These are phyloP conservation scores for Mandrillus leucophaeus DNA, from an alignment of 2,113 vertebrate species.

Conservation along the genomic window DNA sequence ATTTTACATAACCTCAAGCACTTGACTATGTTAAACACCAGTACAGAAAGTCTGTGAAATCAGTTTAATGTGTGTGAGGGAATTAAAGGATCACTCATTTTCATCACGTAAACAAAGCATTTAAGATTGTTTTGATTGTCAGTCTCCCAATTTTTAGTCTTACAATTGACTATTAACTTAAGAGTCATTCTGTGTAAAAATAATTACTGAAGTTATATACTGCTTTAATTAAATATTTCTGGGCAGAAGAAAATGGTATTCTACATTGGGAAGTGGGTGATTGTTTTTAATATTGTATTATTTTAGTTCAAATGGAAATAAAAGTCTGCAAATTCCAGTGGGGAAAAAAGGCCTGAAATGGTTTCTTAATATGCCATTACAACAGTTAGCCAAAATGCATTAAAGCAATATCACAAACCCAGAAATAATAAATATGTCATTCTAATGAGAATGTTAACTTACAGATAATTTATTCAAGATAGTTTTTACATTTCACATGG, in stretches of 20 bases:
- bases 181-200: conserved; percentile 64
- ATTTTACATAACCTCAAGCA: conserved; percentile 76
- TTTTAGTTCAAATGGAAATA: conserved; percentile 72
- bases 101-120: conserved; percentile 72
- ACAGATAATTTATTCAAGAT: conserved; percentile 54
- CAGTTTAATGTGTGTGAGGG: conserved; percentile 72
- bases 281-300: conserved; percentile 59
- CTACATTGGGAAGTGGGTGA: conserved; percentile 29
- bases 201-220: conserved; percentile 65
- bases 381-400: conserved; percentile 80
- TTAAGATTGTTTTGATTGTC: conserved; percentile 74
- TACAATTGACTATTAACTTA: conserved; percentile 75
- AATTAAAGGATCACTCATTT: conserved; percentile 77
- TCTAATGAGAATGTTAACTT: conserved; percentile 66
- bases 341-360: conserved; percentile 41
- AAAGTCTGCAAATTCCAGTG: conserved; percentile 74
- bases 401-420: conserved; percentile 58
- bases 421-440: conserved; percentile 72
- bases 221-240: conserved; percentile 67
- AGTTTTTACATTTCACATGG: conserved; percentile 54
- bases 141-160: conserved; percentile 63
- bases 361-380: conserved; percentile 76
- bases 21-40: conserved; percentile 75
- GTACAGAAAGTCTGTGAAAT: conserved; percentile 71
- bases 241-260: conserved; percentile 56